Evolutionary conservation across 2,113 vertebrate species (phyloP), one percentile per base, ranked within the genome.

Genomic region (Cynopterus brachyotis): DNA sequence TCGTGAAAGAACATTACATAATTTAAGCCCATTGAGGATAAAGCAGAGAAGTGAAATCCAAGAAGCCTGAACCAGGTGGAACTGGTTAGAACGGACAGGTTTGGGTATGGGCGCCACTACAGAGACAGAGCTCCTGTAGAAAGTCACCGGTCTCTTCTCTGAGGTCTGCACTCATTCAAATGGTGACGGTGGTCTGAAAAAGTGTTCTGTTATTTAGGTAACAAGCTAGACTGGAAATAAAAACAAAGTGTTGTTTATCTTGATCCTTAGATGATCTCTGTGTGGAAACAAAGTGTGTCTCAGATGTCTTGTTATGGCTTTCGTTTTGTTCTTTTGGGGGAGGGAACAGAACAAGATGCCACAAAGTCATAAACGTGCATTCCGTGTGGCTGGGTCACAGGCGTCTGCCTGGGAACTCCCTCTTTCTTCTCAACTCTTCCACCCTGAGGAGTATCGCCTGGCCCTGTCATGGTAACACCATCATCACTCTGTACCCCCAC

Each of bases 1-100:
- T n/a, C 57, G 2, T 1, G 28, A 35, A 32, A 95, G 73, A 62
- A 9, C 4, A 32, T 30, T 37, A 22, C 35, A 4, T 11, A 32
- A 16, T 67, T 19, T 5, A 30, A 30, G 28, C 15, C 19, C n/a
- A 37, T 9, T 7, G 16, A 32, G 1, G 15, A 32, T 10, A 9
- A 66, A n/a, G 8, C 37, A 22, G 19, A 0, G 24, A 89, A n/a
- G 17, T 7, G 35, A 32, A 19, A n/a, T 37, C 60, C 50, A 8
- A 50, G 79, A 66, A 28, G 45, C 20, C 2, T 20, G 1, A 13
- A 1, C 0, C 3, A 17, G 93, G 17, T 11, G 22, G 45, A 50
- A 55, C 3, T 45, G 9, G 22, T 0, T 0, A 35, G 53, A 37
- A 19, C 1, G 37, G 3, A 3, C 0, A 13, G 12, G 24, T 3